Evolutionary conservation across 2,888 invertebrate genomes (phyloP), one percentile per base, ranked within the genome.

Genomic region (Dynastes tityus): DNA sequence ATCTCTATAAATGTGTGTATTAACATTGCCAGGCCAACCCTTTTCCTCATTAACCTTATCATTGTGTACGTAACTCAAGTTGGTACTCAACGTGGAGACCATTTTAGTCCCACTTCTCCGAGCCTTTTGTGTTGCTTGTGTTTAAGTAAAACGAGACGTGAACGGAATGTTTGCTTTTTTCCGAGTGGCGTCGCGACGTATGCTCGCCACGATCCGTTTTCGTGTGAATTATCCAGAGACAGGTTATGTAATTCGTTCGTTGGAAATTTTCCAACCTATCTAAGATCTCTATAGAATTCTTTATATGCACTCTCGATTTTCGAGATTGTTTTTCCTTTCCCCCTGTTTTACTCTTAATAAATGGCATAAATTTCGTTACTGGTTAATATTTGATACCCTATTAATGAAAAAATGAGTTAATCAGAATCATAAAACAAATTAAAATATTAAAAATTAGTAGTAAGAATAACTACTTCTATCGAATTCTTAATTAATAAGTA

Each of bases 1-100:
- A 82, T 82, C 81, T 80, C 79, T 78, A 79, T 81, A 79, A 80
- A 78, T 80, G 79, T 79, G 77, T 73, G 79, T 77, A 79, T 79
- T 79, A 79, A 79, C 79, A 73, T 77, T 79, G 77, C 79, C 77
- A 73, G 63, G 8, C 77, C 77, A 79, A 73, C 79, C 79, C 79
- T 79, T 79, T 77, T 79, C 79, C 79, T 79, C 79, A 79, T 79
- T 79, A 79, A 79, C 79, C 79, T 79, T 79, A 79, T 79, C 79
- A 79, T 79, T 79, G 79, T 79, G 79, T 79, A 79, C 79, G 79
- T 79, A 77, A 79, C 79, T 79, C 79, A 79, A 79, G 79, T 79
- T 77, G 79, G 58, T 77, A 77, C 79, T 79, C 64, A 73, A 70
- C 76, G 65, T 55, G 58, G 67, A 71, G 75, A 73, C 77, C 79